Conservation (phyloP, 2,888 invertebrate genomes). For the Hydrotaea diabolus region DNA sequence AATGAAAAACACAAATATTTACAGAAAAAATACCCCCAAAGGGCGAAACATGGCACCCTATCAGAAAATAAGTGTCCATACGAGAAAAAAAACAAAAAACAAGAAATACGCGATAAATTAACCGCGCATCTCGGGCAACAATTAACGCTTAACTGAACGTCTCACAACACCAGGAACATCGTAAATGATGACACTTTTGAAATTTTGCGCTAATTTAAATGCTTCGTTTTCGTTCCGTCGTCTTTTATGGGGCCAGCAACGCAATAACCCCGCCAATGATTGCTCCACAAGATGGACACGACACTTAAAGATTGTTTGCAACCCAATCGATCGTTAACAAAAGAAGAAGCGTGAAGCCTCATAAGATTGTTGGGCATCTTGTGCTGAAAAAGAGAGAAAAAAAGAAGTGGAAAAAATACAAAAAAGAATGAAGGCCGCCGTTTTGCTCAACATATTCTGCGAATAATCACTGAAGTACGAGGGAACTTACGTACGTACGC, state of each 20-base stretch:
- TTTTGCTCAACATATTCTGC: constrained; percentile 50
- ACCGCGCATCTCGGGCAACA: constrained; percentile 21
- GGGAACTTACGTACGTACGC: neutral
- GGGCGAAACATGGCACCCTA: constrained; percentile 42
- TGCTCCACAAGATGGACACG: constrained; percentile 39
- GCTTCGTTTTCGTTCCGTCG: constrained; percentile 36
- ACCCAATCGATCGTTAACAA: constrained; percentile 39
- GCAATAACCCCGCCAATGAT: neutral
- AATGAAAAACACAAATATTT: constrained; percentile 55
- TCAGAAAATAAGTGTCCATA: neutral
- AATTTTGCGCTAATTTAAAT: constrained; percentile 58
- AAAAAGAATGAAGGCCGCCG: constrained; percentile 44
- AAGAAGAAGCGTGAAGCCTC: constrained; percentile 1
- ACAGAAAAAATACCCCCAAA: constrained; percentile 42
- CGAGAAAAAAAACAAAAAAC: neutral
- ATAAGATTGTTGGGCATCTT: neutral
- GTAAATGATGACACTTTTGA: constrained; percentile 64
- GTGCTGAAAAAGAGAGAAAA: neutral
- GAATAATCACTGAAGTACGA: constrained; percentile 51
- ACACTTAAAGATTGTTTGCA: constrained; percentile 45
- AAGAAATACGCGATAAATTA: constrained; percentile 1
- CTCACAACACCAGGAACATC: constrained; percentile 34
- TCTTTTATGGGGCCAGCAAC: neutral
- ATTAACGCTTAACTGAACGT: constrained; percentile 59
- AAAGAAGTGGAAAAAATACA: neutral